Base-by-base conservation (phyloP, 2,797 vertebrate species). In the Crenuchus spilurus region DNA sequence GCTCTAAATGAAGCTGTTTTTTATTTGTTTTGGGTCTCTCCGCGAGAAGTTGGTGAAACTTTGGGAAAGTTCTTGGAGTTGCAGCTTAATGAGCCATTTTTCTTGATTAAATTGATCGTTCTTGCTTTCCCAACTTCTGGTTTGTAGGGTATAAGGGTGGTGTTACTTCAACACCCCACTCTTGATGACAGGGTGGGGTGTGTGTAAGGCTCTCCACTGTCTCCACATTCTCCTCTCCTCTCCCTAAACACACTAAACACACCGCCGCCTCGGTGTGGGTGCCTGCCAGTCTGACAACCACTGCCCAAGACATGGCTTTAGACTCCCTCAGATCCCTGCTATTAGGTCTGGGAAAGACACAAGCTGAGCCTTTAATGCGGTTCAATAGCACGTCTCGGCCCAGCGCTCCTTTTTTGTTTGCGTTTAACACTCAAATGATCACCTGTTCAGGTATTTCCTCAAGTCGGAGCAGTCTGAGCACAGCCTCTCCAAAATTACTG, bases 281-380 rank as follows among this genome's bases (percentile, higher is more conserved):
- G 81, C 81, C 81, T 80, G 81, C 81, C 81, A 82, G 81, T 82
- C 81, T 82, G 78, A 75, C 75, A 75, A 78, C 44, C 68, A 64
- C 78, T 75, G 76, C 69, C 75, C 81, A 80, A 75, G 64, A 75
- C 81, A 73, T 73, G 74, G 60, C 71, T 67, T 67, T 68, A 78
- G 81, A 60, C 78, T 66, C 64, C 30, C 14, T n/a, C 44, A 78
- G 76, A 78, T 77, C 81, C 75, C 81, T 82, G 74, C 81, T 80
- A 82, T 82, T 80, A 80, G 78, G 74, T 72, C 70, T 72, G 79
- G 75, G 75, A 80, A 82, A 82, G 78, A 78, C 76, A 77, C 63
- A 35, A 80, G 65, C 75, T 82, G 78, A 82, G 80, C 81, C 81
- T 64, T 82, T 82, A 82, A 82, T 80, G 52, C 75, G 28, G 46